Percentiles rank a stretch among this genome's conserved stretches.
These are phyloP conservation scores for Phalacrocorax aristotelis DNA, from an alignment of 2,113 vertebrate genomes.

Conservation along the genomic window DNA sequence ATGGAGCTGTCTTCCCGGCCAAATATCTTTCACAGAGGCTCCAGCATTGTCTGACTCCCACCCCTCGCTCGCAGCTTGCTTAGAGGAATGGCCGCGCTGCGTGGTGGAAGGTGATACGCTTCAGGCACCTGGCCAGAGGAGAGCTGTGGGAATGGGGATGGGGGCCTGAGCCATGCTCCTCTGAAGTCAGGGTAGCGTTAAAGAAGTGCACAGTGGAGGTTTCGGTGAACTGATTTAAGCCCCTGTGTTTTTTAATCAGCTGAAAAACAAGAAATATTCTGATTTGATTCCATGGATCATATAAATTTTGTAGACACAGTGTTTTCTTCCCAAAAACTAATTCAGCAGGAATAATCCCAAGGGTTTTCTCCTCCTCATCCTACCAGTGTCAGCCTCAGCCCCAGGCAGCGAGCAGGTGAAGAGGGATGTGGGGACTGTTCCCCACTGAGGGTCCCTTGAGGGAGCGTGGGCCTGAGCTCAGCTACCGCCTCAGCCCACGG, in stretches of 20 bases:
- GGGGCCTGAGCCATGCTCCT: not conserved
- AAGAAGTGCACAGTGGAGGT: not conserved
- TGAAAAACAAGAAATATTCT: accelerated
- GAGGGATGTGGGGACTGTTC: not conserved
- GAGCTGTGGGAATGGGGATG: accelerated
- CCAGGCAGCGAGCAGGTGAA: not conserved
- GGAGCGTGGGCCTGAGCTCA: accelerated
- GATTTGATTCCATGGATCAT: not conserved
- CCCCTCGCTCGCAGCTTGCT: accelerated
- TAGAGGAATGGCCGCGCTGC: not conserved
- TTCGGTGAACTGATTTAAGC: not conserved
- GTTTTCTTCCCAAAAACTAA: not conserved
- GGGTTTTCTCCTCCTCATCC: not conserved
- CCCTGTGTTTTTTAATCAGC: accelerated
- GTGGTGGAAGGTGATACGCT: accelerated
- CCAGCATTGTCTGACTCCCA: not conserved
- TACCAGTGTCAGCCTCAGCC: accelerated
- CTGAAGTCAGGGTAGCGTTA: accelerated
- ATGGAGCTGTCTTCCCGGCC: not conserved
- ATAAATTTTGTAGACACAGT: not conserved
- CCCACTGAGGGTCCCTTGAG: accelerated
- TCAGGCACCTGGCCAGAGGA: too few relatives aligned
- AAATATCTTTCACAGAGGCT: not conserved
- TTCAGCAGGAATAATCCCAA: not conserved
- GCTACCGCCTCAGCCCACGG: accelerated